Evolutionary conservation across 2,797 vertebrate genomes (phyloP).

Genomic region (Presbytis comata): DNA sequence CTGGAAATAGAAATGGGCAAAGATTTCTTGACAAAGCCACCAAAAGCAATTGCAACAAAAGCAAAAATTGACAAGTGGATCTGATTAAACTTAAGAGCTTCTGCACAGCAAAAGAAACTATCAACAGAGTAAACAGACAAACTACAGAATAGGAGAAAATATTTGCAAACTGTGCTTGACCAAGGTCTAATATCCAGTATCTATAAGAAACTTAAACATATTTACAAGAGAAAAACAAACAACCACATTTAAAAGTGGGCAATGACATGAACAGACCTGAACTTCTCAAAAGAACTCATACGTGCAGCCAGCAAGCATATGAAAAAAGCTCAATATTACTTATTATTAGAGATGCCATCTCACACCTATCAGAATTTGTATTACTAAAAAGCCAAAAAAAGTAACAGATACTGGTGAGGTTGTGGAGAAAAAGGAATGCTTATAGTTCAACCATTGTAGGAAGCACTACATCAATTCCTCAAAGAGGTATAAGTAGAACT

Average conservation of each 20-base stretch:
- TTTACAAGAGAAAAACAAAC: neutral
- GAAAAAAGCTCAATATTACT: neutral
- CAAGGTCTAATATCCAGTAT: neutral
- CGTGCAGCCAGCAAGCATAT: neutral
- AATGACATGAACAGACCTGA: neutral
- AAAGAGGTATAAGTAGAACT: neutral
- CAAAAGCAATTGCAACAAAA: neutral
- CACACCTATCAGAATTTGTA: neutral
- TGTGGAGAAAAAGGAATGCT: neutral
- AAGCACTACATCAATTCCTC: neutral
- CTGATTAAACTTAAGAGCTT: neutral
- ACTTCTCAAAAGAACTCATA: neutral
- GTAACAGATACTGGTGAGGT: neutral
- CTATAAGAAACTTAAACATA: neutral
- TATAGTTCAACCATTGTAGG: neutral
- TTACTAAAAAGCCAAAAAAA: neutral
- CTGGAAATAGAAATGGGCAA: neutral
- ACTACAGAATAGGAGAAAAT: neutral
- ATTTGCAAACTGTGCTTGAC: neutral
- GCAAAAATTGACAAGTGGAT: neutral
- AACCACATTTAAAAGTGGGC: neutral
- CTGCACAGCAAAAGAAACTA: neutral
- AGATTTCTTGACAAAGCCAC: neutral
- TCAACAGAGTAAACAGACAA: neutral
- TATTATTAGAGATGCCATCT: neutral